Evolutionary conservation across 2,888 invertebrate genomes (phyloP).

Genomic region (Sminthurides aquaticus): DNA sequence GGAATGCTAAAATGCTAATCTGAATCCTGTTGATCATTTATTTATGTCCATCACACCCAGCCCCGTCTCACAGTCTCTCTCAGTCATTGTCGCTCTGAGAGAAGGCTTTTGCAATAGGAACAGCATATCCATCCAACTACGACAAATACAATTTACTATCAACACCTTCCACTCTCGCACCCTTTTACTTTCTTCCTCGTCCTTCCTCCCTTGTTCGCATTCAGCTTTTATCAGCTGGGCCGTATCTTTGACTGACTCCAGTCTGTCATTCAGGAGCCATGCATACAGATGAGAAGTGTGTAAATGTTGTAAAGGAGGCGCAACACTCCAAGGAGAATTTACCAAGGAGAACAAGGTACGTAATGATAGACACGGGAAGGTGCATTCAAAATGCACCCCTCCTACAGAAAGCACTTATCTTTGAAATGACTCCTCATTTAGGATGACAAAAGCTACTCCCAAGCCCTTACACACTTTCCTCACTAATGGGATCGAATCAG

Average conservation of each 20-base stretch:
- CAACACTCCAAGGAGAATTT: too few relatives aligned
- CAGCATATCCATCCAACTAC: not conserved
- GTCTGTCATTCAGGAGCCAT: too few relatives aligned
- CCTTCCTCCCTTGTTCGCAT: too few relatives aligned
- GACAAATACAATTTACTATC: not conserved
- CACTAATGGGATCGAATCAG: not conserved
- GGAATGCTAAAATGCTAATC: not conserved
- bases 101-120: not conserved
- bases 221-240: too few relatives aligned
- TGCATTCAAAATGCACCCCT: conserved; percentile 21
- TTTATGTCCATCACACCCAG: not conserved
- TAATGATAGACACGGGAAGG: not conserved
- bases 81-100: not conserved
- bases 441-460: conserved; percentile 23
- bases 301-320: too few relatives aligned
- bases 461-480: conserved; percentile 10
- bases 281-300: too few relatives aligned
- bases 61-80: not conserved
- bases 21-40: not conserved
- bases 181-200: too few relatives aligned
- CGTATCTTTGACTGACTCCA: too few relatives aligned
- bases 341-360: not conserved
- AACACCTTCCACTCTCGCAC: too few relatives aligned
- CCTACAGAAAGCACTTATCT: conserved; percentile 10
- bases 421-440: conserved; percentile 21